phyloP scores from a whole-genome alignment of 1,140 invertebrate species.

The Capitella teleta region DNA sequence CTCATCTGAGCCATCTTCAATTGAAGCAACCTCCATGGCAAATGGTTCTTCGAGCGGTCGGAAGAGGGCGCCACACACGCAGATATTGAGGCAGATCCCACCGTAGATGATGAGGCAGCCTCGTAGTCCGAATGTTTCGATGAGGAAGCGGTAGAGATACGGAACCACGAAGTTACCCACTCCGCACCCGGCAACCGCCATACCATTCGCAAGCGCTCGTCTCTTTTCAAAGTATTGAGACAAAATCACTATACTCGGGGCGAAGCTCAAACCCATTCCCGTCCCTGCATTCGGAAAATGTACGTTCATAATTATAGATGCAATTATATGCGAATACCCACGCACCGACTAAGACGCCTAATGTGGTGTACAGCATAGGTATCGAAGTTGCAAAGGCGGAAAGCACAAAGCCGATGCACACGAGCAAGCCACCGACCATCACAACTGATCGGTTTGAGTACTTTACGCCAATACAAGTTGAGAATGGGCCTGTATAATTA shows the following conservation, averaged over 20 bases:
- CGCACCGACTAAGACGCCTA: conserved; percentile 4
- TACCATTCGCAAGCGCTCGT: conserved; percentile 74
- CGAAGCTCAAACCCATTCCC: conserved; percentile 79
- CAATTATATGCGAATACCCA: not conserved
- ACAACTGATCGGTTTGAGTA: conserved; percentile 1
- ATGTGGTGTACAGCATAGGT: conserved; percentile 1
- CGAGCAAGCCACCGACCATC: conserved; percentile 1
- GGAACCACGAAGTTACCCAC: conserved; percentile 76
- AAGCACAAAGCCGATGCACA: not conserved
- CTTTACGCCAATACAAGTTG: no score
- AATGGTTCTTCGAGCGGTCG: conserved; percentile 57
- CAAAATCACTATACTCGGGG: conserved; percentile 85
- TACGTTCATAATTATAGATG: not conserved
- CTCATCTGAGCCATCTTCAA: no score
- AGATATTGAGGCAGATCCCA: conserved; percentile 63
- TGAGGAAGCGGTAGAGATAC: conserved; percentile 50
- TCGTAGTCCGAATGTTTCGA: conserved; percentile 33
- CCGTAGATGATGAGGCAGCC: conserved; percentile 66
- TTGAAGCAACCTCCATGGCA: no score
- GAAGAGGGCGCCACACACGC: conserved; percentile 67
- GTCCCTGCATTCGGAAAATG: conserved; percentile 50
- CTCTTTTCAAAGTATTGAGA: conserved; percentile 82
- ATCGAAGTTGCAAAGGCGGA: not conserved
- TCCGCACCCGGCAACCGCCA: conserved; percentile 76
- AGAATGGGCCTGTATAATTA: no score